Percentiles rank a stretch among this genome's conserved stretches.
phyloP scores from a whole-genome alignment of 2,888 invertebrate genomes.

The Octodonta nipae region DNA sequence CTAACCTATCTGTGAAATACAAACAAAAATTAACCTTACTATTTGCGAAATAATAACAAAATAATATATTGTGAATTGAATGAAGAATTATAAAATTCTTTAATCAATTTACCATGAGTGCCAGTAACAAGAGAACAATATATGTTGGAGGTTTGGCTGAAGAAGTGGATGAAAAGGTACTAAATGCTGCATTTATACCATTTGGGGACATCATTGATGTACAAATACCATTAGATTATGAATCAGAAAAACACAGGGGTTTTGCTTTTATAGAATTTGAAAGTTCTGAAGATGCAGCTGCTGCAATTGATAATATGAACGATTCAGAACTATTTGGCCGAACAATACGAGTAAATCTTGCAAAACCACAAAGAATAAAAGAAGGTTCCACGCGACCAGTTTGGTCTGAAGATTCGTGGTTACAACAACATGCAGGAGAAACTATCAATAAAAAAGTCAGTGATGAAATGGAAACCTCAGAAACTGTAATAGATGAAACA shows the following conservation, averaged over 20 bases:
- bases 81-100: no score
- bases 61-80: no score
- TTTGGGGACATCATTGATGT: conserved; percentile 98
- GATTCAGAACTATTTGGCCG: conserved; percentile 95
- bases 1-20: no score
- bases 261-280: conserved; percentile 99
- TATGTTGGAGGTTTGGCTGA: conserved; percentile 82
- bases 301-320: conserved; percentile 99
- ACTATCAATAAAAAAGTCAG: conserved; percentile 43
- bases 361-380: conserved; percentile 91
- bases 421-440: conserved; percentile 93
- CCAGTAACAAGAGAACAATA: conserved; percentile 64
- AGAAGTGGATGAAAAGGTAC: conserved; percentile 89
- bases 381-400: conserved; percentile 90
- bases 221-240: conserved; percentile 95
- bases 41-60: no score
- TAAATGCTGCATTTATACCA: conserved; percentile 94
- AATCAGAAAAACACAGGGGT: conserved; percentile 92
- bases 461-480: conserved; percentile 11
- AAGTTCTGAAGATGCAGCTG: conserved; percentile 91
- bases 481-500: conserved; percentile 9
- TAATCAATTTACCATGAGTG: no score
- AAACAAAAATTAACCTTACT: no score
- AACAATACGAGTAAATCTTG: conserved; percentile 90
- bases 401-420: conserved; percentile 97